Percentiles rank a stretch among this genome's conserved stretches.
Conservation (phyloP, 2,888 invertebrate genomes). For the Drosophila conformis region DNA sequence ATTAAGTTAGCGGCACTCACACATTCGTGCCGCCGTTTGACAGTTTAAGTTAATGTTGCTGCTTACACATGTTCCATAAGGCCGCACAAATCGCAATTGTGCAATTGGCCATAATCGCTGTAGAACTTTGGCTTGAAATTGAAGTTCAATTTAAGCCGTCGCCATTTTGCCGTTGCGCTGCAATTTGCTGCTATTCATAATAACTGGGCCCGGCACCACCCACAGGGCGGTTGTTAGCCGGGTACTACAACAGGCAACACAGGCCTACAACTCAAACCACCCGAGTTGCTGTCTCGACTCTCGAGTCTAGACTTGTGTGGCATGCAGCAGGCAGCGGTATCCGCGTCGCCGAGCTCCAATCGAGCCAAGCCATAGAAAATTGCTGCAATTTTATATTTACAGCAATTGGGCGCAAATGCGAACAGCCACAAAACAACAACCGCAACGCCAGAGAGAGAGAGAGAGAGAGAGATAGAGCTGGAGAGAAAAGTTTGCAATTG, state of each 20-base stretch:
- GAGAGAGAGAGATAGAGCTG: conserved; percentile 13
- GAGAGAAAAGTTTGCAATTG: conserved; percentile 57
- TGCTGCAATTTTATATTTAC: conserved; percentile 80
- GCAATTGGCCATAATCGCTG: conserved; percentile 28
- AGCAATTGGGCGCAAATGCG: conserved; percentile 79
- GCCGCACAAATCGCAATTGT: conserved; percentile 45
- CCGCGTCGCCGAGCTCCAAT: conserved; percentile 72
- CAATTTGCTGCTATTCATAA: conserved; percentile 78
- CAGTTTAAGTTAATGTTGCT: conserved; percentile 6
- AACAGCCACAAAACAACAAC: conserved; percentile 31
- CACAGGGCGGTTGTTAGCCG: conserved; percentile 77
- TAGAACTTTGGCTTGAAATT: conserved; percentile 11
- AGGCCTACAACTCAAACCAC: conserved; percentile 42
- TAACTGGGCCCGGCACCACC: conserved; percentile 77
- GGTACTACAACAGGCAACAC: conserved; percentile 16
- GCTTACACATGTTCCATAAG: conserved; percentile 56
- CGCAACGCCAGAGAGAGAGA: conserved; percentile 27
- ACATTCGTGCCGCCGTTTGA: conserved; percentile 14
- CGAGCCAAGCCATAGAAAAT: conserved; percentile 79
- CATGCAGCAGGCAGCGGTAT: conserved; percentile 35
- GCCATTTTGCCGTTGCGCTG: conserved; percentile 46
- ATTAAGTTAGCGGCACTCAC: conserved; percentile 55
- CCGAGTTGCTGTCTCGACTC: conserved; percentile 50
- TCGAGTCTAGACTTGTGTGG: conserved; percentile 21
- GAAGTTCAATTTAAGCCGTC: conserved; percentile 45